A percentile compares a stretch with the other conserved stretches of the same genome.
These are phyloP conservation scores for Cyclophora punctaria DNA, from an alignment of 2,888 invertebrate genomes.

Conservation along the genomic window DNA sequence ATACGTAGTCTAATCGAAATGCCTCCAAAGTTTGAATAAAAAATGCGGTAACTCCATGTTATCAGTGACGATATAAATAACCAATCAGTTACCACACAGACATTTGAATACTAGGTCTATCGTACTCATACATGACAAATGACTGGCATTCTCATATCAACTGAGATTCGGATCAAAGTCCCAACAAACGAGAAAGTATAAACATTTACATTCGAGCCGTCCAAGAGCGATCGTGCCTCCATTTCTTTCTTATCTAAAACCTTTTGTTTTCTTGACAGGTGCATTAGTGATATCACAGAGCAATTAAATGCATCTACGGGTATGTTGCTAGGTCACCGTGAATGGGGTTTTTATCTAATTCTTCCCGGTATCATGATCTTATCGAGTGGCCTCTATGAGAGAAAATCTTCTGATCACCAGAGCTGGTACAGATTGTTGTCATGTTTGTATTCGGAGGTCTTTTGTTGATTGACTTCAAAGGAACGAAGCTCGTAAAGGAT, in stretches of 20 bases:
- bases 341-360: constrained; percentile 25
- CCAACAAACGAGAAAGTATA: constrained; percentile 62
- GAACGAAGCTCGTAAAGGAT: too few species aligned
- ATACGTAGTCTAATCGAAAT: too few species aligned
- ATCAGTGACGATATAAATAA: not conserved
- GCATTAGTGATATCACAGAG: constrained; percentile 71
- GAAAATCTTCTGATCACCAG: too few species aligned
- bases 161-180: constrained; percentile 49
- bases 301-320: constrained; percentile 65
- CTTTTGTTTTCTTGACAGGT: constrained; percentile 74
- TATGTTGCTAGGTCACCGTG: constrained; percentile 54
- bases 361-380: constrained; percentile 12
- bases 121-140: constrained; percentile 49
- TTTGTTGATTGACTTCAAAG: too few species aligned
- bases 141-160: constrained; percentile 58
- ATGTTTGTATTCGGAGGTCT: not conserved
- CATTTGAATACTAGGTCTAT: constrained; percentile 4
- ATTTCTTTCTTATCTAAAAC: constrained; percentile 65
- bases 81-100: constrained; percentile 4
- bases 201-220: constrained; percentile 67
- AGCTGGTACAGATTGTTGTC: not conserved
- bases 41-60: too few species aligned
- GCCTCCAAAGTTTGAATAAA: too few species aligned
- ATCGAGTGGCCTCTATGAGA: too few species aligned
- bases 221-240: constrained; percentile 56